Percentiles rank a stretch among this genome's conserved stretches.
These are phyloP conservation scores for Camelus dromedarius DNA, from an alignment of 2,113 vertebrate species.

Conservation along the genomic window DNA sequence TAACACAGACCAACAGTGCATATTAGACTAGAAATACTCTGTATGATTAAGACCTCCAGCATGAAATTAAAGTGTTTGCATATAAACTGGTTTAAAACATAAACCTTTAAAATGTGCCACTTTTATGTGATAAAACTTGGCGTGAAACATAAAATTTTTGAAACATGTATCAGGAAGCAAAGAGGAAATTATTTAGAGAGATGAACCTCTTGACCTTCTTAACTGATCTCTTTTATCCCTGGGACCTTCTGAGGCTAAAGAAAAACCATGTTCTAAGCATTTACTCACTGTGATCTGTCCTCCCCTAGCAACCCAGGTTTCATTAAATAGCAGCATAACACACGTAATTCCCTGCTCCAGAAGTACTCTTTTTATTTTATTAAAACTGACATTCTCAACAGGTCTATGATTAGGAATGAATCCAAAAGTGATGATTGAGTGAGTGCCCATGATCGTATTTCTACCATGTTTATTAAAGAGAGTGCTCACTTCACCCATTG, in stretches of 20 bases:
- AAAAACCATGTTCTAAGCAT: background rate
- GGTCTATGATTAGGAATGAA: background rate
- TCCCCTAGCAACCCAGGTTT: background rate
- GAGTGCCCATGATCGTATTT: background rate
- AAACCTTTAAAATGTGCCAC: background rate
- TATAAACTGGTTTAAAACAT: background rate
- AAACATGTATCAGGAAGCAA: background rate
- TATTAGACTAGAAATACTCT: background rate
- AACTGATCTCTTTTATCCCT: background rate
- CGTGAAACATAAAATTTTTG: background rate
- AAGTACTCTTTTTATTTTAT: background rate
- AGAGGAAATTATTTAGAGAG: background rate
- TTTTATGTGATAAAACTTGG: background rate
- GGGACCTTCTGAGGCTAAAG: background rate
- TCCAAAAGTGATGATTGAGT: background rate
- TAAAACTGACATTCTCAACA: background rate
- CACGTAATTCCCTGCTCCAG: background rate
- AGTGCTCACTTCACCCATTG: background rate
- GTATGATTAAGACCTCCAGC: background rate
- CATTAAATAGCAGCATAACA: background rate
- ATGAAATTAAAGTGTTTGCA: background rate
- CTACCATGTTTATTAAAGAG: background rate
- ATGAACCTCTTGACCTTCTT: background rate
- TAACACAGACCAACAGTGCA: background rate
- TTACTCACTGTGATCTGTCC: background rate